Evolutionary conservation across 2,113 vertebrate genomes (phyloP).

Genomic region (Lanius collurio): DNA sequence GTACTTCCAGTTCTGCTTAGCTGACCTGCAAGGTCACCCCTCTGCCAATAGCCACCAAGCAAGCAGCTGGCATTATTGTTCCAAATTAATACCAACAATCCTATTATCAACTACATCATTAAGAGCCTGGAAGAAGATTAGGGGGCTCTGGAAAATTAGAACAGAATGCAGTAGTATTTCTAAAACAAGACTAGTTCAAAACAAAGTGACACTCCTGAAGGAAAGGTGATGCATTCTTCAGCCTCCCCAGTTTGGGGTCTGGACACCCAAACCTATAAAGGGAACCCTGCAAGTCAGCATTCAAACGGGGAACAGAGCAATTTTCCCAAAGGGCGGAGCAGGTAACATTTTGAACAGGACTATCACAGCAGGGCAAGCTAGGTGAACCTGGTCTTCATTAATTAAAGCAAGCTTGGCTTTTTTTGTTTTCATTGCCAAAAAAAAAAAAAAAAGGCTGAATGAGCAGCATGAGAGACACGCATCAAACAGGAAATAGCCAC

Average conservation of each 20-base stretch:
- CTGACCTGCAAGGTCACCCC: conserved; percentile 68
- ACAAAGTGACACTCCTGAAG: not conserved
- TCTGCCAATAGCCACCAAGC: conserved; percentile 78
- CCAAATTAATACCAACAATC: conserved; percentile 91
- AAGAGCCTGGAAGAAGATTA: conserved; percentile 92
- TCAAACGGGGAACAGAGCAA: not conserved
- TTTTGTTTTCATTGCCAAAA: not conserved
- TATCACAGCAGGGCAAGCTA: conserved; percentile 50
- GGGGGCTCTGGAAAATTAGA: conserved; percentile 90
- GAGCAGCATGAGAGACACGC: fast-evolving
- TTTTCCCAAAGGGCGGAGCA: not conserved
- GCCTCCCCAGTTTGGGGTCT: not conserved
- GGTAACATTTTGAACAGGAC: conserved; percentile 2
- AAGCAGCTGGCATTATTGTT: conserved; percentile 84
- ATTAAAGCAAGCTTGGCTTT: conserved; percentile 22
- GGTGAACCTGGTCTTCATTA: conserved; percentile 55
- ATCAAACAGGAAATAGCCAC: not conserved
- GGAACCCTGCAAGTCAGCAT: not conserved
- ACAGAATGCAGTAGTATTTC: conserved; percentile 69
- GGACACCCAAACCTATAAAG: not conserved
- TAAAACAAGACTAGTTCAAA: conserved; percentile 51
- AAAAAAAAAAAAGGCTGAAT: not conserved
- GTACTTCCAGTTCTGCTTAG: conserved; percentile 68
- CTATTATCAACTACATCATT: conserved; percentile 90
- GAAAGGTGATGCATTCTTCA: fast-evolving